Evolutionary conservation across 2,888 invertebrate species (phyloP).

Genomic region (Noctua janthe): DNA sequence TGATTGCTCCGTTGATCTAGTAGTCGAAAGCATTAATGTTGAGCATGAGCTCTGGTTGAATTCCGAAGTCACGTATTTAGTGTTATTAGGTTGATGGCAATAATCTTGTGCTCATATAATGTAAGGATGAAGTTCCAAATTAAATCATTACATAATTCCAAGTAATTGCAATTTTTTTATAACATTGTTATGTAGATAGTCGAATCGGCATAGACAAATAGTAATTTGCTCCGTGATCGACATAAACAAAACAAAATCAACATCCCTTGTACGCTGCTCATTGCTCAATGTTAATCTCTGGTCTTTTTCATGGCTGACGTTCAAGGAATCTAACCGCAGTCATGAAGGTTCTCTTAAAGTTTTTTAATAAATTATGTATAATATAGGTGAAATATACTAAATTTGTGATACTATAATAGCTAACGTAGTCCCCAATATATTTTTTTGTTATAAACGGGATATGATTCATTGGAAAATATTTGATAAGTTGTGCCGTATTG

Average conservation of each 20-base stretch:
- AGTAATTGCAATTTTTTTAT: background rate
- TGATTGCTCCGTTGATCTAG: background rate
- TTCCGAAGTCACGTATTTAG: background rate
- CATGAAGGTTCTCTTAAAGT: conserved; percentile 87
- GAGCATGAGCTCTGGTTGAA: background rate
- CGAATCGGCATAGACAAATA: conserved; percentile 34
- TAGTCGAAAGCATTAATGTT: background rate
- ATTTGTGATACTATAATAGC: conserved; percentile 58
- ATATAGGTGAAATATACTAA: conserved; percentile 72
- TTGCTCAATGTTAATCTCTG: conserved; percentile 71
- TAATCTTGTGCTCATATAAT: background rate
- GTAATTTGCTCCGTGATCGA: background rate
- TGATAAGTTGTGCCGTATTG: conserved; percentile 77
- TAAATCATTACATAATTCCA: background rate
- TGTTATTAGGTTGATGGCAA: background rate
- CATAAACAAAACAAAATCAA: background rate
- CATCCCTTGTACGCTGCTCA: conserved; percentile 46
- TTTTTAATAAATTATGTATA: conserved; percentile 72
- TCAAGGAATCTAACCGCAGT: conserved; percentile 85
- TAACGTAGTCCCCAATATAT: conserved; percentile 29
- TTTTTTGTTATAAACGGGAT: conserved; percentile 39
- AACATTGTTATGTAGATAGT: background rate
- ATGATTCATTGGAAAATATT: conserved; percentile 77
- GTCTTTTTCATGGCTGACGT: conserved; percentile 91
- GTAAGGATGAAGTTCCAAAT: background rate